phyloP scores from a whole-genome alignment of 2,888 invertebrate species.

The Torymus aiolomorphi region DNA sequence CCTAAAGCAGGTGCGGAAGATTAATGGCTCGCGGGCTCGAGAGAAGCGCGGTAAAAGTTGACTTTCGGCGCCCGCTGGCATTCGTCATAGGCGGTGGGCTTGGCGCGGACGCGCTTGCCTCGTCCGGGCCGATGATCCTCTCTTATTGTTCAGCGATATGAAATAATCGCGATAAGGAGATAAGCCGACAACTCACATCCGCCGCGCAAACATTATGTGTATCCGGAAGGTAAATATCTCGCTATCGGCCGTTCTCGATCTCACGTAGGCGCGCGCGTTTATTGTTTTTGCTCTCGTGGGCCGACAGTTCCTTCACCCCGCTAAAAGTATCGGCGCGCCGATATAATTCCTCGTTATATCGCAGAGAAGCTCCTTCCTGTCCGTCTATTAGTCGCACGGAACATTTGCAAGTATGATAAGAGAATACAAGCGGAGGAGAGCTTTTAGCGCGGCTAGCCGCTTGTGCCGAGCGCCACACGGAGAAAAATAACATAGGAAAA shows the following conservation, averaged over 20 bases:
- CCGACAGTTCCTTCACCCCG: conserved; percentile 16
- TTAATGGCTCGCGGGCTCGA: no score
- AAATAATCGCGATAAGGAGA: conserved; percentile 47
- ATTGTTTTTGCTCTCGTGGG: conserved; percentile 59
- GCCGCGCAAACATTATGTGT: conserved; percentile 62
- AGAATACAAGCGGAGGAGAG: conserved; percentile 66
- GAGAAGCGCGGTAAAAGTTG: no score
- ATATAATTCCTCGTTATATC: not conserved
- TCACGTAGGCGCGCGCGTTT: conserved; percentile 49
- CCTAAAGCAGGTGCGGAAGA: no score
- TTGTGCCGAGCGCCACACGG: conserved; percentile 23
- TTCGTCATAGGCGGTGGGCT: not conserved
- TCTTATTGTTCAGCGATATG: conserved; percentile 42
- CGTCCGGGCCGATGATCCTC: conserved; percentile 29
- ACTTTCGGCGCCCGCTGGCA: no score
- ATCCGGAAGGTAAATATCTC: conserved; percentile 66
- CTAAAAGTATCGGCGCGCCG: no score
- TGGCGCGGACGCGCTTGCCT: not conserved
- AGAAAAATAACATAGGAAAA: no score
- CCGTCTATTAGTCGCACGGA: conserved; percentile 12
- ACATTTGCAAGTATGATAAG: conserved; percentile 64
- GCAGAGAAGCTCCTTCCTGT: not conserved
- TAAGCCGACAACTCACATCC: conserved; percentile 60
- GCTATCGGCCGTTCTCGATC: conserved; percentile 62
- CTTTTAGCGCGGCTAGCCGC: conserved; percentile 59